phyloP scores from a whole-genome alignment of 2,888 invertebrate species.

The Adelognathus sp. region DNA sequence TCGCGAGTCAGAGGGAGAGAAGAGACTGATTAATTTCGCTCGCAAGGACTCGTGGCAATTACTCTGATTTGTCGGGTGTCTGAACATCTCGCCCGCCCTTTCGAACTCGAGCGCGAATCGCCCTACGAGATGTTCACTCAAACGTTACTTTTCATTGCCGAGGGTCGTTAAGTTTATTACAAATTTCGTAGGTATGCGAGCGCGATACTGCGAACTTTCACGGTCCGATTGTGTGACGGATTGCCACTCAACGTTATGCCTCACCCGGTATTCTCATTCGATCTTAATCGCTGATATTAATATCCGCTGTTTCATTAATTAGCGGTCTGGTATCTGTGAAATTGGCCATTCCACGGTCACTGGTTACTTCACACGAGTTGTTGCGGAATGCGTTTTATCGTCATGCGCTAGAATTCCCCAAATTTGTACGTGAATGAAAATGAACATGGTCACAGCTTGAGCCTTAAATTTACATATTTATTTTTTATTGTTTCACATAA shows the following conservation, averaged over 20 bases:
- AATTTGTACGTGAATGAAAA: no score
- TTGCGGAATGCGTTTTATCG: neutral
- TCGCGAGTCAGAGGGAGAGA: slow-evolving; percentile 22
- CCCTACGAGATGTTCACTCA: slow-evolving; percentile 70
- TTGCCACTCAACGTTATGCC: slow-evolving; percentile 52
- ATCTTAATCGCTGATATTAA: slow-evolving; percentile 58
- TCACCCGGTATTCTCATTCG: slow-evolving; percentile 58
- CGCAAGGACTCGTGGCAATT: slow-evolving; percentile 72
- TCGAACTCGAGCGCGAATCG: slow-evolving; percentile 21
- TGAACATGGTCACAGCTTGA: no score
- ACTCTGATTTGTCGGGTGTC: slow-evolving; percentile 77
- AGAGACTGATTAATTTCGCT: slow-evolving; percentile 66
- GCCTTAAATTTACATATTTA: no score
- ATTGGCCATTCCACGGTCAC: neutral
- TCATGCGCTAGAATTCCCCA: neutral
- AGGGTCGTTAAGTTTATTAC: slow-evolving; percentile 80
- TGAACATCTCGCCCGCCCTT: slow-evolving; percentile 67
- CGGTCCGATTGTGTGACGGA: slow-evolving; percentile 62
- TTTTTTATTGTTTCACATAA: no score
- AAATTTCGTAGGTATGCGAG: slow-evolving; percentile 75
- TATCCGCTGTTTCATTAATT: slow-evolving; percentile 63
- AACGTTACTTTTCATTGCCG: slow-evolving; percentile 80
- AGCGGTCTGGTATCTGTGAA: slow-evolving; percentile 43
- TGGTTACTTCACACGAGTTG: neutral
- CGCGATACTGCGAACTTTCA: slow-evolving; percentile 48